Percentiles rank a stretch among this genome's conserved stretches.
phyloP scores from a whole-genome alignment of 2,113 vertebrate genomes.

The Macrotus californicus region DNA sequence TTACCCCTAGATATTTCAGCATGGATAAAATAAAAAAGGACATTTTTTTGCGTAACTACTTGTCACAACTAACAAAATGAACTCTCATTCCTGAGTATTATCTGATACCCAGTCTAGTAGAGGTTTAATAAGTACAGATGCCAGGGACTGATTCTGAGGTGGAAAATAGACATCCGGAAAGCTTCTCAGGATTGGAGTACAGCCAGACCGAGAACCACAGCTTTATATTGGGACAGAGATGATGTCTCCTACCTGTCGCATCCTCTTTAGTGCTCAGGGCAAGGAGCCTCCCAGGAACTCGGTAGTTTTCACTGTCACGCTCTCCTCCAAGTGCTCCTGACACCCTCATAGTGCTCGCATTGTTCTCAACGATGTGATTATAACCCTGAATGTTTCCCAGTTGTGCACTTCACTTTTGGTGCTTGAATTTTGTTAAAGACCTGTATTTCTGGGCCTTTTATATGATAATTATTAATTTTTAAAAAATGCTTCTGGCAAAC shows the following conservation, averaged over 20 bases:
- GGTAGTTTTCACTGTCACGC: background rate
- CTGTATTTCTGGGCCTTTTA: background rate
- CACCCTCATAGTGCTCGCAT: background rate
- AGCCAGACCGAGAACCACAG: background rate
- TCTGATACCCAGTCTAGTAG: background rate
- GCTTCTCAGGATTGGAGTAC: background rate
- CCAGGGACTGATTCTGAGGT: background rate
- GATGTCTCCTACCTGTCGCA: background rate
- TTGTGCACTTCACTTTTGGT: background rate
- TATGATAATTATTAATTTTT: background rate
- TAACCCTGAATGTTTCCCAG: background rate
- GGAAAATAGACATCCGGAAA: background rate
- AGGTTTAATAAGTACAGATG: background rate
- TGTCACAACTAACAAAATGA: background rate
- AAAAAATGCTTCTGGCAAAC: background rate
- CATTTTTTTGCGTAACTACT: background rate
- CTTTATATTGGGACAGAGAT: background rate
- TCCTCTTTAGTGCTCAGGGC: background rate
- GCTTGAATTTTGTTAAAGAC: slow-evolving; percentile 26
- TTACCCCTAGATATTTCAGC: background rate
- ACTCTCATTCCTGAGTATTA: background rate
- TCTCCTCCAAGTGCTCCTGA: background rate
- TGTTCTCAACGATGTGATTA: background rate
- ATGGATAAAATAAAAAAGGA: background rate
- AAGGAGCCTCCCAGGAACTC: background rate